Conservation (phyloP, 2,888 invertebrate genomes). For the Sphinx pinastri region DNA sequence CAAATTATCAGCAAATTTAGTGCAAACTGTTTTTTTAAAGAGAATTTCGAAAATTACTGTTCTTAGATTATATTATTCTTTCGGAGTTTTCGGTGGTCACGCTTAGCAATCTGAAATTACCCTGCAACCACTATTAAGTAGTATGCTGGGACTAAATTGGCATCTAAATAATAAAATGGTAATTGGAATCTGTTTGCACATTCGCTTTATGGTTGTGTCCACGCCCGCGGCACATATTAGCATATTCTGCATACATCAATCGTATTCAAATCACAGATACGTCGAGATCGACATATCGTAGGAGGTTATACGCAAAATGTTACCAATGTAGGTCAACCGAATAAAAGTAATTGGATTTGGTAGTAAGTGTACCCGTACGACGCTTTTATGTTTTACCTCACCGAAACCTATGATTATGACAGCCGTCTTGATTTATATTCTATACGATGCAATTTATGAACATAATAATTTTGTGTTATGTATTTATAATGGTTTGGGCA, state of each 20-base stretch:
- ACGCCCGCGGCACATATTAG: slow-evolving; percentile 60
- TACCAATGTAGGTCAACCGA: slow-evolving; percentile 67
- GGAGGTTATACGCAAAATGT: slow-evolving; percentile 69
- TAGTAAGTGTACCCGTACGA: slow-evolving; percentile 71
- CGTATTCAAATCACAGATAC: slow-evolving; percentile 58
- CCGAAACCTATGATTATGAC: slow-evolving; percentile 66
- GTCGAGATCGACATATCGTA: slow-evolving; percentile 70
- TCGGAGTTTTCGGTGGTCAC: too few species aligned
- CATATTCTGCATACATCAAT: slow-evolving; percentile 46
- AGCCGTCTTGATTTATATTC: slow-evolving; percentile 68
- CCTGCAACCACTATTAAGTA: slow-evolving; percentile 4
- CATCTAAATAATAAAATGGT: slow-evolving; percentile 25
- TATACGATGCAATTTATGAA: slow-evolving; percentile 68
- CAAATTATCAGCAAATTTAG: too few species aligned
- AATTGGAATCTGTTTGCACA: slow-evolving; percentile 21
- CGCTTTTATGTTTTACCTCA: slow-evolving; percentile 65
- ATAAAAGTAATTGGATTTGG: slow-evolving; percentile 69
- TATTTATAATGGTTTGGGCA: slow-evolving; percentile 24
- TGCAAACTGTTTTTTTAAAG: too few species aligned
- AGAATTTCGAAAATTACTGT: too few species aligned
- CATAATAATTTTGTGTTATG: slow-evolving; percentile 57
- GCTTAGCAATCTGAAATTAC: neutral
- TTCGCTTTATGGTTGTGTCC: slow-evolving; percentile 22
- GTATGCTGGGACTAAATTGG: slow-evolving; percentile 10
- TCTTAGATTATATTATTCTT: neutral